Conservation (phyloP, 30 jellyfish, hydroid and myxozoan species). For the Mastigias papua region DNA sequence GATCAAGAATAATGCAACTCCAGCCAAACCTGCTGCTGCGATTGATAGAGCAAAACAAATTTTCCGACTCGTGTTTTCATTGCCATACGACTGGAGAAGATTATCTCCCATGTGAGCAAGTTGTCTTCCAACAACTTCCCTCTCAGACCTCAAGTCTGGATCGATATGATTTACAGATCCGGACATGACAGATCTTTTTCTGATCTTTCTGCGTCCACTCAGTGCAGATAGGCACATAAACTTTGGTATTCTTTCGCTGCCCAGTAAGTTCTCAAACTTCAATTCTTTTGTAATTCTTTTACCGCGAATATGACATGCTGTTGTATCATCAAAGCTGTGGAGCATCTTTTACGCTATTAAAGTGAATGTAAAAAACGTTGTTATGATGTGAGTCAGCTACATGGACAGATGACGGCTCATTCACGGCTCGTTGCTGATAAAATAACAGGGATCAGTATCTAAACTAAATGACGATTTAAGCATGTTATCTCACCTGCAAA, state of each 20-base stretch:
- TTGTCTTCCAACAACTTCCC: slow-evolving; percentile 33
- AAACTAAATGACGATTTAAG: not conserved
- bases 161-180: slow-evolving; percentile 42
- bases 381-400: slow-evolving; percentile 30
- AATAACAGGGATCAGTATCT: not conserved
- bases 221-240: slow-evolving; percentile 28
- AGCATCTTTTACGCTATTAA: slow-evolving; percentile 1
- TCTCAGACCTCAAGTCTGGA: slow-evolving; percentile 46
- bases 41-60: slow-evolving; percentile 33
- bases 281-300: slow-evolving; percentile 12
- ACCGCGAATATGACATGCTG: not conserved
- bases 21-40: slow-evolving; percentile 62
- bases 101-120: slow-evolving; percentile 61
- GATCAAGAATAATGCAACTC: slow-evolving; percentile 12
- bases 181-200: not conserved
- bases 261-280: not conserved
- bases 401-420: slow-evolving; percentile 4
- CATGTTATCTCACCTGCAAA: slow-evolving; percentile 4
- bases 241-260: not conserved
- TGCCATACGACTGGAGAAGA: slow-evolving; percentile 35
- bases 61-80: not conserved
- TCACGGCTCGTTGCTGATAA: slow-evolving; percentile 11
- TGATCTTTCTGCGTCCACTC: not conserved
- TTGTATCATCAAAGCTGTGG: slow-evolving; percentile 22
- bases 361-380: not conserved